Evolutionary conservation across 2,888 invertebrate species (phyloP).

Genomic region (Polyommatus icarus): DNA sequence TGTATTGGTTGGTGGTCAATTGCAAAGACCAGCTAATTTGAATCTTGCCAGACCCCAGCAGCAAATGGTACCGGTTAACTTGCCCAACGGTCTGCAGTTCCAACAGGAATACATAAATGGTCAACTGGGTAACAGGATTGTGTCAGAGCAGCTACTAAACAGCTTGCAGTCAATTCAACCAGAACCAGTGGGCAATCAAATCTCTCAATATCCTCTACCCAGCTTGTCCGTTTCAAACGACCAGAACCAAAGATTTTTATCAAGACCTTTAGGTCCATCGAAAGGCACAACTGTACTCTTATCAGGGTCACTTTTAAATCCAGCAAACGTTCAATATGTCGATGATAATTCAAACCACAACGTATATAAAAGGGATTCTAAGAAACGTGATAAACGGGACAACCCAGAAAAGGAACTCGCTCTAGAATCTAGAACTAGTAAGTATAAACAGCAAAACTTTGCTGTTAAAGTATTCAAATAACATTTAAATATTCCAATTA

Average conservation of each 20-base stretch:
- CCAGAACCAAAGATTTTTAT: constrained; percentile 47
- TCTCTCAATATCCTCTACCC: constrained; percentile 48
- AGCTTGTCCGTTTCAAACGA: constrained; percentile 48
- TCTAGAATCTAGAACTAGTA: constrained; percentile 56
- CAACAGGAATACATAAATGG: constrained; percentile 83
- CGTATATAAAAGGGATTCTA: constrained; percentile 73
- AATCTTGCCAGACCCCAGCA: constrained; percentile 72
- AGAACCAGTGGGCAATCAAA: constrained; percentile 45
- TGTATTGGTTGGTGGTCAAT: constrained; percentile 83
- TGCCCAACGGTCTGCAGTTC: constrained; percentile 73
- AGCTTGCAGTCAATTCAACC: constrained; percentile 52
- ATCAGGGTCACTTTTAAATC: constrained; percentile 74
- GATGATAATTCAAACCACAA: constrained; percentile 76
- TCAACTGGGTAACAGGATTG: constrained; percentile 80
- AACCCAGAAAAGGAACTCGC: constrained; percentile 70
- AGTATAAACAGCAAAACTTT: constrained; percentile 10
- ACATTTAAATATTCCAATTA: background rate
- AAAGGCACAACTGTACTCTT: constrained; percentile 62
- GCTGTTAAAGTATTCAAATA: background rate
- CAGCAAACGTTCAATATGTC: constrained; percentile 83
- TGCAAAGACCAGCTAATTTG: constrained; percentile 80
- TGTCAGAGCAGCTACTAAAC: constrained; percentile 79
- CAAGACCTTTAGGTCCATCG: constrained; percentile 54
- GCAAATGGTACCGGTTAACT: constrained; percentile 71
- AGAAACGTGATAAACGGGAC: constrained; percentile 72